Evolutionary conservation across 2,113 vertebrate genomes (phyloP).

Genomic region (Nyctibius bracteatus): DNA sequence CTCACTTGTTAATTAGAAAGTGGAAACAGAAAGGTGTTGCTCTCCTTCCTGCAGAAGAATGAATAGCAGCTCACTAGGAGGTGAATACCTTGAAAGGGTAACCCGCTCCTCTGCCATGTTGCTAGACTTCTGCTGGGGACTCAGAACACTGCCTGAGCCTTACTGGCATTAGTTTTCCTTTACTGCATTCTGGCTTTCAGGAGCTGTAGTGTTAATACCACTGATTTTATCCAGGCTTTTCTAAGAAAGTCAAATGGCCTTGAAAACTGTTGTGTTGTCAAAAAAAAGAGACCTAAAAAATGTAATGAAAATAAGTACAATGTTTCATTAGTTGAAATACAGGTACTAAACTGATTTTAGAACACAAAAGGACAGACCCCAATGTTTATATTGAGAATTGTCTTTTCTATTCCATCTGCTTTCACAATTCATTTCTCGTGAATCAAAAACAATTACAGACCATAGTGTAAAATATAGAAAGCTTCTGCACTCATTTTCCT

Average conservation of each 20-base stretch:
- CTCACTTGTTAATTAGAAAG: background rate
- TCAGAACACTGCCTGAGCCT: background rate
- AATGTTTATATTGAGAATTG: background rate
- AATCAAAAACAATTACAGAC: background rate
- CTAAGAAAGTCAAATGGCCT: background rate
- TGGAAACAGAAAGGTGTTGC: background rate
- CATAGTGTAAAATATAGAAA: background rate
- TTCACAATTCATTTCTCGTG: background rate
- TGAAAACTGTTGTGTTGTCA: background rate
- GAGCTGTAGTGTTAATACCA: background rate
- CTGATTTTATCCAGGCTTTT: background rate
- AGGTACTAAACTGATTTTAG: background rate
- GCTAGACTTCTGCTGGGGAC: background rate
- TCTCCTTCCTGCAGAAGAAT: background rate
- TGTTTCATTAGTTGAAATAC: background rate
- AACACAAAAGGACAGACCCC: background rate
- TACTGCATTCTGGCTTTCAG: background rate
- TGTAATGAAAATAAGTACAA: background rate
- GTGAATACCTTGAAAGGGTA: accelerated
- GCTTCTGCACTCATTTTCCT: background rate
- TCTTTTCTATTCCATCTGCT: background rate
- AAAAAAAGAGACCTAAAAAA: background rate
- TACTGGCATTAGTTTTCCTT: background rate
- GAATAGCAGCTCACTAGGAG: background rate
- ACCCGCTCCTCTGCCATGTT: background rate